Evolutionary conservation across 2,888 invertebrate genomes (phyloP), one percentile per base, ranked within the genome.

Genomic region (Leptopterna dolabrata): DNA sequence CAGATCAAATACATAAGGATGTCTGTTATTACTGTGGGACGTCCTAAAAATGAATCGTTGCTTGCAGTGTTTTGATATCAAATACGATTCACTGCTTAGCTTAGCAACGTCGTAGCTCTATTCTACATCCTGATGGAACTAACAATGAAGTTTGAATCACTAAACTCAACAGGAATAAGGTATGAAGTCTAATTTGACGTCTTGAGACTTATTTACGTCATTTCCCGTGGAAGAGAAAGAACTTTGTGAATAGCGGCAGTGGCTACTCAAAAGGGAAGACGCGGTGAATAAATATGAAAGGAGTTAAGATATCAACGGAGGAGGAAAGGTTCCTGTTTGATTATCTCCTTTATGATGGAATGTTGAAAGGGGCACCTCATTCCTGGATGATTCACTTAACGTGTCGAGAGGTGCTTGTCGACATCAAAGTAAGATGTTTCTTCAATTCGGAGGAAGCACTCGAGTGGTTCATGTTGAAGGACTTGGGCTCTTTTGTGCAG

Each of bases 361-460:
- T 43, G 43, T 14, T 43, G 47, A 45, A 78, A 78, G 45, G 55
- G n/a, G 11, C 19, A 13, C n/a, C 11, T 16, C 14, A 9, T 43
- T 27, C 78, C 24, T 2, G 78, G 47, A 78, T 47, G 78, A 78
- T 78, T 78, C 43, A 78, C 78, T 78, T 78, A 47, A 78, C 45
- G 78, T 78, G 78, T 47, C 19, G 78, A 78, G 78, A 45, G 78
- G 78, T 78, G 78, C 78, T 47, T 78, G 45, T 47, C 13, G 43
- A 78, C 78, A 78, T 78, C 78, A 78, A 78, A 73, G 73, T 36
- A 36, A 73, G 73, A 73, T 29, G 73, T 73, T 73, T 73, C 73
- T 73, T 73, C 73, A 41, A 73, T 73, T 73, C 73, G 73, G 73
- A n/a, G 73, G 73, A 63, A 73, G 73, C 73, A 41, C 73, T 73